These are phyloP conservation scores for Taurulus bubalis DNA, from an alignment of 2,113 vertebrate species.

Conservation along the genomic window DNA sequence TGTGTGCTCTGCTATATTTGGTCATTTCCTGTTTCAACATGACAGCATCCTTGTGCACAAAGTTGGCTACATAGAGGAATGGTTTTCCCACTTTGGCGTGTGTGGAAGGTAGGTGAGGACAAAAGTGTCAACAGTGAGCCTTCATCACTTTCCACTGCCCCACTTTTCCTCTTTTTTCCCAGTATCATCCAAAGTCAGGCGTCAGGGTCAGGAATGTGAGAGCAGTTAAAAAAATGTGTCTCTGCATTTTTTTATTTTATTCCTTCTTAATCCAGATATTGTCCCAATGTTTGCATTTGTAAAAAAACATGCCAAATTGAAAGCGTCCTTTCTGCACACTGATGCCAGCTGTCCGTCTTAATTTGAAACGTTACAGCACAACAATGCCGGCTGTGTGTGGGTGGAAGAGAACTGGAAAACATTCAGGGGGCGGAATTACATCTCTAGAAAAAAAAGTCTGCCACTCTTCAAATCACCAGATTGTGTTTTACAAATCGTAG, in stretches of 20 bases:
- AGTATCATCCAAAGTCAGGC: slow-evolving; percentile 26
- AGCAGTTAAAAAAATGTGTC: background rate
- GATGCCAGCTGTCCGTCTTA: slow-evolving; percentile 47
- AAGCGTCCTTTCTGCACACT: slow-evolving; percentile 5
- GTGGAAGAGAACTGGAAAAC: slow-evolving; percentile 30
- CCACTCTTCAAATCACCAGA: slow-evolving; percentile 39
- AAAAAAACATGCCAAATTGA: background rate
- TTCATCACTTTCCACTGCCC: slow-evolving; percentile 13
- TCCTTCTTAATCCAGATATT: slow-evolving; percentile 4
- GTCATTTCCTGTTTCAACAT: background rate
- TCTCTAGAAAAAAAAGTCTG: slow-evolving; percentile 29
- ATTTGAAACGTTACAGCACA: slow-evolving; percentile 38
- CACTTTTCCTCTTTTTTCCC: background rate
- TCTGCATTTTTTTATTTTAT: background rate
- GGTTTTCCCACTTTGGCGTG: too few species aligned
- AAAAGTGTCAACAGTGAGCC: slow-evolving; percentile 28
- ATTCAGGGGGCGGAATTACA: slow-evolving; percentile 40
- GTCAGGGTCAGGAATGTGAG: slow-evolving; percentile 22
- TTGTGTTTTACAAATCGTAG: slow-evolving; percentile 45
- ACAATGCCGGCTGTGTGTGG: slow-evolving; percentile 23
- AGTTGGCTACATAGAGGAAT: background rate
- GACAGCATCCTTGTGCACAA: background rate
- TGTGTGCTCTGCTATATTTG: background rate
- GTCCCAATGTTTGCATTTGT: slow-evolving; percentile 7
- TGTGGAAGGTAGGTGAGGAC: background rate